Conservation (phyloP, 1,140 invertebrate species). For the Bombus affinis region DNA sequence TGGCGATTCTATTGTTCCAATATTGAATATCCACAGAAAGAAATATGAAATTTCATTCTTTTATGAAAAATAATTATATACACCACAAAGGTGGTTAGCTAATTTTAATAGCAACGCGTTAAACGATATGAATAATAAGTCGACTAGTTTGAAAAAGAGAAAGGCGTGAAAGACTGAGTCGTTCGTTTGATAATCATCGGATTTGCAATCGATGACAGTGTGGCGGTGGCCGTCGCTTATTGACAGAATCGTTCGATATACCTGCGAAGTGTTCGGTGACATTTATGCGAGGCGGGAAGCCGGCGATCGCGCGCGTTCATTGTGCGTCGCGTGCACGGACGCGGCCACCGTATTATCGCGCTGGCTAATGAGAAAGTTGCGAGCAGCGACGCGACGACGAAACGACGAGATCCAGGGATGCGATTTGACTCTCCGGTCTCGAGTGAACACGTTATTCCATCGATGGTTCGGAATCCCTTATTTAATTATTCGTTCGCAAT, state of each 20-base stretch:
- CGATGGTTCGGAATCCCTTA: constrained; percentile 1
- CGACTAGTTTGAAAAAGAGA: constrained; percentile 22
- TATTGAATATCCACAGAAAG: not conserved
- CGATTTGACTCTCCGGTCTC: constrained; percentile 9
- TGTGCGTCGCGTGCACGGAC: constrained; percentile 19
- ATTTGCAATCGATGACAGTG: constrained; percentile 71
- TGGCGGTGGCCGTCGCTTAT: constrained; percentile 73
- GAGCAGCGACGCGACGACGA: constrained; percentile 56
- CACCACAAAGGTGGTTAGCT: too few relatives aligned
- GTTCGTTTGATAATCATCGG: constrained; percentile 80
- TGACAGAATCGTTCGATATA: constrained; percentile 79
- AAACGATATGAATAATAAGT: constrained; percentile 46
- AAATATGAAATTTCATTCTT: not conserved
- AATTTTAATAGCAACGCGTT: not conserved
- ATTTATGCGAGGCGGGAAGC: constrained; percentile 72
- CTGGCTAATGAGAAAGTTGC: constrained; percentile 81
- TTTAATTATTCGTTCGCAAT: not conserved
- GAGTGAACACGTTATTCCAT: too few relatives aligned
- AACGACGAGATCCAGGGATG: constrained; percentile 48
- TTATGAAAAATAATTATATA: too few relatives aligned
- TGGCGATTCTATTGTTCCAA: not conserved
- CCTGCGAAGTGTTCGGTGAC: constrained; percentile 76
- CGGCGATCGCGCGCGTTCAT: constrained; percentile 20
- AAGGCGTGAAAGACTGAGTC: constrained; percentile 51
- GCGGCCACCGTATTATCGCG: constrained; percentile 73